Percentiles rank a stretch among this genome's conserved stretches.
These are phyloP conservation scores for Zaprionus camerounensis DNA, from an alignment of 1,140 invertebrate species.

Conservation along the genomic window DNA sequence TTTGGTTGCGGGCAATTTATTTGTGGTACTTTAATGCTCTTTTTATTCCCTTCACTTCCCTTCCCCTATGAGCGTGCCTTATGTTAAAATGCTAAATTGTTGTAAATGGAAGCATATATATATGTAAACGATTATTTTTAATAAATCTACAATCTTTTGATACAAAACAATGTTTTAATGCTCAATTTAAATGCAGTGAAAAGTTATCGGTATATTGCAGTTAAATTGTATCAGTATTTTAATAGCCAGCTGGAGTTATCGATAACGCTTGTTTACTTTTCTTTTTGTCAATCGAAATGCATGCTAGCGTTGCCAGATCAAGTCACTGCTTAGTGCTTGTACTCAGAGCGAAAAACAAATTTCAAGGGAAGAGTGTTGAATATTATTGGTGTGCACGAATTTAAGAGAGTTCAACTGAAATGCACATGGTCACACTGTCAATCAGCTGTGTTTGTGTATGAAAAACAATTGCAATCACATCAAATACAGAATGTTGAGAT, in stretches of 20 bases:
- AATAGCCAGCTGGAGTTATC: background rate
- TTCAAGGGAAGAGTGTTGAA: background rate
- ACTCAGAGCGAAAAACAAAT: background rate
- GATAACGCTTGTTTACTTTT: background rate
- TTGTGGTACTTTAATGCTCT: slow-evolving; percentile 35
- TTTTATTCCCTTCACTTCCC: slow-evolving; percentile 5
- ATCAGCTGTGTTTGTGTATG: background rate
- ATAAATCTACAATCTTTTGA: slow-evolving; percentile 37
- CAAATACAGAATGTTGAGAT: background rate
- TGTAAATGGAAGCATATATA: slow-evolving; percentile 23
- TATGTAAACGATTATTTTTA: slow-evolving; percentile 31
- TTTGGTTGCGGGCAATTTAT: slow-evolving; percentile 51
- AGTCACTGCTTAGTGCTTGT: background rate
- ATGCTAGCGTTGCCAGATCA: background rate
- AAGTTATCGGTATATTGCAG: background rate
- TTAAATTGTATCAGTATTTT: background rate
- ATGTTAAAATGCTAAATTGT: slow-evolving; percentile 33
- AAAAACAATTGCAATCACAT: background rate
- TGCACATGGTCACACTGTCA: background rate
- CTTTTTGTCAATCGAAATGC: background rate
- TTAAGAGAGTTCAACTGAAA: background rate
- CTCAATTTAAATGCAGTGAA: background rate
- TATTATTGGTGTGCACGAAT: background rate
- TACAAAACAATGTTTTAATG: slow-evolving; percentile 13
- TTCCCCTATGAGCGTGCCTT: slow-evolving; percentile 33